Evolutionary conservation across 1,140 invertebrate species (phyloP).

Genomic region (Spodoptera frugiperda): DNA sequence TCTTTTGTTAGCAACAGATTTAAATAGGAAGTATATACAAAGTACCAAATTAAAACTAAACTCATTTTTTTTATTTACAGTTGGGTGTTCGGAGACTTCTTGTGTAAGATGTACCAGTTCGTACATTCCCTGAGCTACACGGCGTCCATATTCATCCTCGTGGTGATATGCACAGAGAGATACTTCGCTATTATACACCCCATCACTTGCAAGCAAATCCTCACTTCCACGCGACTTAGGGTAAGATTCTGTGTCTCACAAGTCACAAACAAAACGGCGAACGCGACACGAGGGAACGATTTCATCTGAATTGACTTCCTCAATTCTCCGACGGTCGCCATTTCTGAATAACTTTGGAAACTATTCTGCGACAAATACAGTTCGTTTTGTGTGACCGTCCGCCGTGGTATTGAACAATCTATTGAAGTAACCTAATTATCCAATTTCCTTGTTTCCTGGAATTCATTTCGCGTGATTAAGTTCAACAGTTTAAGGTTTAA

Average conservation of each 20-base stretch:
- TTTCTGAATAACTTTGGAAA: slow-evolving; percentile 5
- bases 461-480: too few relatives aligned
- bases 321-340: neutral
- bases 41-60: neutral
- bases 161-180: slow-evolving; percentile 93
- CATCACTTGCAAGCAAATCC: slow-evolving; percentile 92
- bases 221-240: slow-evolving; percentile 89
- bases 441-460: too few relatives aligned
- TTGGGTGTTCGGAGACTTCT: slow-evolving; percentile 92
- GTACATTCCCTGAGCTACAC: slow-evolving; percentile 93
- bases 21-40: too few relatives aligned
- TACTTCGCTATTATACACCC: slow-evolving; percentile 94
- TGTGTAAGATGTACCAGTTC: slow-evolving; percentile 95
- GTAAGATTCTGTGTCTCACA: slow-evolving; percentile 80
- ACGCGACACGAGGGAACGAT: slow-evolving; percentile 25
- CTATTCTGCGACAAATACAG: slow-evolving; percentile 6
- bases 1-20: too few relatives aligned
- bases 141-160: slow-evolving; percentile 92
- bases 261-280: slow-evolving; percentile 4
- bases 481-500: too few relatives aligned
- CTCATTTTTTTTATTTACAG: slow-evolving; percentile 83
- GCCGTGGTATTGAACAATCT: neutral
- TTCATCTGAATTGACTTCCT: slow-evolving; percentile 22
- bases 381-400: neutral
- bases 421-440: too few relatives aligned